Evolutionary conservation across 1,140 invertebrate species (phyloP).

Genomic region (Scaptomyza montana): DNA sequence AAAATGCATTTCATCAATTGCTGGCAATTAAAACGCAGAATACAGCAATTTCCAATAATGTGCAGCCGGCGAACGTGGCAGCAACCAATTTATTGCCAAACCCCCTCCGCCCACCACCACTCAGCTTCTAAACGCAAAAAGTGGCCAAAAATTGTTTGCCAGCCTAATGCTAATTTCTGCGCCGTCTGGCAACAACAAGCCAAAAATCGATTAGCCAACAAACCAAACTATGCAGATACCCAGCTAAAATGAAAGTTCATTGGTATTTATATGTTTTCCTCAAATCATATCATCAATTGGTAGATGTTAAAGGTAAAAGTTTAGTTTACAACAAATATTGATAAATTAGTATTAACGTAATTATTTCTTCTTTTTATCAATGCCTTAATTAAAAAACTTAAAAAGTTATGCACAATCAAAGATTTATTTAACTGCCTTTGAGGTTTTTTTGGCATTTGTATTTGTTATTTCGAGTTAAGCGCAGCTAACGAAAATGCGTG

Average conservation of each 20-base stretch:
- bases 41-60: slow-evolving; percentile 73
- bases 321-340: no score
- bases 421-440: background rate
- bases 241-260: no score
- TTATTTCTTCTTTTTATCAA: no score
- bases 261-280: no score
- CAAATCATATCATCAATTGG: no score
- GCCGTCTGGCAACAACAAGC: slow-evolving; percentile 50
- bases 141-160: slow-evolving; percentile 64
- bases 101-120: background rate
- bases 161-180: slow-evolving; percentile 74
- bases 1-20: slow-evolving; percentile 59
- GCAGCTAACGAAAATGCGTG: slow-evolving; percentile 33
- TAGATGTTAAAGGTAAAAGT: no score
- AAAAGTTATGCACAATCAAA: no score
- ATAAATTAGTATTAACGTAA: no score
- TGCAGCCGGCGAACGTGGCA: slow-evolving; percentile 23
- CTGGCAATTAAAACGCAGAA: slow-evolving; percentile 68
- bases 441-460: background rate
- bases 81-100: slow-evolving; percentile 34
- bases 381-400: no score
- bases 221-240: background rate
- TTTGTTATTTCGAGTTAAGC: slow-evolving; percentile 1
- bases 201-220: background rate
- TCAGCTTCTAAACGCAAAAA: slow-evolving; percentile 1